Percentiles rank a stretch among this genome's conserved stretches.
phyloP scores from a whole-genome alignment of 37 sponge, comb jelly and placozoan species.

The Oopsacas minuta region DNA sequence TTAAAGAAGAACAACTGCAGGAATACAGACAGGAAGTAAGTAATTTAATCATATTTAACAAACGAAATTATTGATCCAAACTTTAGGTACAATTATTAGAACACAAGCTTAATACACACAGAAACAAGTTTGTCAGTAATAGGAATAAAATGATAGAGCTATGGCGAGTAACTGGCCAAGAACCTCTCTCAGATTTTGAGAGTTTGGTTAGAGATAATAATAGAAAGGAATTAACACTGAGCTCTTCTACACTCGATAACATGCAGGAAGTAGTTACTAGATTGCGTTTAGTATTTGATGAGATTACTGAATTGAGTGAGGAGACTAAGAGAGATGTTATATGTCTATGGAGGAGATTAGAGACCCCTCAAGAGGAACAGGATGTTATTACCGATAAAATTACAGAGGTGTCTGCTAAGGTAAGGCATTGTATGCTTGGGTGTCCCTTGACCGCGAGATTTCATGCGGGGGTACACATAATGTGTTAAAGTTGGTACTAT shows the following conservation, averaged over 20 bases:
- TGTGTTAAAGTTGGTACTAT: too few relatives aligned
- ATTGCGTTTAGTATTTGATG: not conserved
- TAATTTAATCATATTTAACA: too few relatives aligned
- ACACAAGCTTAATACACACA: slow-evolving; percentile 1
- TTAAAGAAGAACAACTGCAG: slow-evolving; percentile 1
- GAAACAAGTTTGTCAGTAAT: not conserved
- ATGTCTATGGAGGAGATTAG: not conserved
- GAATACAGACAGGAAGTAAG: not conserved
- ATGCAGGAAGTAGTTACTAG: not conserved
- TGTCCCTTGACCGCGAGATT: too few relatives aligned
- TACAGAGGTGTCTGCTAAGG: not conserved
- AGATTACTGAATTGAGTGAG: not conserved
- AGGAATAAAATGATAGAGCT: not conserved
- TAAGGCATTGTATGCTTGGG: too few relatives aligned
- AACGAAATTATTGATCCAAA: too few relatives aligned
- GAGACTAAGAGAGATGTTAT: not conserved
- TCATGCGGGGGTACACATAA: too few relatives aligned
- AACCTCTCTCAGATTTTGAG: not conserved
- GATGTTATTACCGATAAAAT: not conserved
- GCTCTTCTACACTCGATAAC: not conserved
- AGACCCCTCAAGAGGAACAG: not conserved
- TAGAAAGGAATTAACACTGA: not conserved
- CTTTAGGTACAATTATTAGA: not conserved
- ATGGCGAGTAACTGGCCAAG: not conserved
- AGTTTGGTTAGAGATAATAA: not conserved